These are phyloP conservation scores for Ectropis crepuscularia DNA, from an alignment of 2,888 invertebrate genomes.

Conservation along the genomic window DNA sequence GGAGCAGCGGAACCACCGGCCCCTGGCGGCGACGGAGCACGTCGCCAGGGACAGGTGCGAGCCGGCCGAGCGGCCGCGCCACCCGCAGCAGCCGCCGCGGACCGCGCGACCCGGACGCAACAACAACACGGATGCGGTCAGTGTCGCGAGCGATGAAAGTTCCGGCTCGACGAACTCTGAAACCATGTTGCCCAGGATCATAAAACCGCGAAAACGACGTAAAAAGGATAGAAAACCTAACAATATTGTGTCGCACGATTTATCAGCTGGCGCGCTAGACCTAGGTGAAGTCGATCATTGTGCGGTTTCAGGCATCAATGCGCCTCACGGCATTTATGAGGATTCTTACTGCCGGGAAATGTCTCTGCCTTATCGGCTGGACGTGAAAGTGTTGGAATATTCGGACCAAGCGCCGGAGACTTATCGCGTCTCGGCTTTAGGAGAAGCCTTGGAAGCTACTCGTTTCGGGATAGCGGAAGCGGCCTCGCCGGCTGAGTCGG, in stretches of 20 bases:
- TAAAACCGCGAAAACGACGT: constrained; percentile 94
- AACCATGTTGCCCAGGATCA: constrained; percentile 93
- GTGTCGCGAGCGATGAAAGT: constrained; percentile 91
- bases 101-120: constrained; percentile 72
- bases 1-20: constrained; percentile 74
- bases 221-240: constrained; percentile 94
- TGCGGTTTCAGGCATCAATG: constrained; percentile 66
- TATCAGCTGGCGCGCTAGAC: constrained; percentile 69
- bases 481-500: constrained; percentile 75
- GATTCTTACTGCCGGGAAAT: constrained; percentile 80
- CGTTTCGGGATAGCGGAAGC: constrained; percentile 76
- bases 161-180: constrained; percentile 87
- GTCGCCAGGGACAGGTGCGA: constrained; percentile 69
- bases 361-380: constrained; percentile 77
- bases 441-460: constrained; percentile 80
- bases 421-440: constrained; percentile 81
- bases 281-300: constrained; percentile 78
- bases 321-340: constrained; percentile 73
- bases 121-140: constrained; percentile 87
- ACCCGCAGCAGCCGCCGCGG: constrained; percentile 75
- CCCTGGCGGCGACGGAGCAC: constrained; percentile 64
- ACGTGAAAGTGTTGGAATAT: constrained; percentile 76
- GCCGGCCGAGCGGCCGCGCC: constrained; percentile 70
- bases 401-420: constrained; percentile 70
- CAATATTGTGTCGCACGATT: constrained; percentile 78